Base-by-base conservation (phyloP, 1,140 invertebrate genomes). In the Alviniconcha marisindica region DNA sequence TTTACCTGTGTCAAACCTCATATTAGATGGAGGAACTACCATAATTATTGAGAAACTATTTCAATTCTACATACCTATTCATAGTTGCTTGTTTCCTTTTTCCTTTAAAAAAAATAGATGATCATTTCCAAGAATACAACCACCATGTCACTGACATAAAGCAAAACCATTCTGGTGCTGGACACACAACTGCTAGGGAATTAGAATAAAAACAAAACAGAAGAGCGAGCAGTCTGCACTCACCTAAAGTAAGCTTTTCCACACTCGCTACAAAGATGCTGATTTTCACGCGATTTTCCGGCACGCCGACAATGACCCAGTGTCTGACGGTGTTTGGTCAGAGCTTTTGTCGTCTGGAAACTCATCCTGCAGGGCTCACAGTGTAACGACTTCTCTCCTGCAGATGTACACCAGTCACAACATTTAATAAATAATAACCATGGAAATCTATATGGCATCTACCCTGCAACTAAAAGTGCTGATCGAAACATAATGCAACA, bases 321-420 rank as follows among this genome's bases (percentile, higher is more conserved):
- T 3, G 90, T 90, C 83, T 89, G 88, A 74, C 85, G 84, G 79
- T 92, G 91, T 80, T 90, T 91, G 14, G 77, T 28, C 36, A 90
- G 76, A 7, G 88, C 85, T 82, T 88, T 90, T 12, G 81, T 78
- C 60, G 87, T 89, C 10, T 87, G 79, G 83, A 91, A 92, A 44
- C 79, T 88, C 76, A 89, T 81, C 56, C 82, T 42, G 84, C 90
- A 91, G 15, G 82, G 33, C 0, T 66, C 69, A 79, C 89, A 91
- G 74, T 90, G 83, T n/a, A 90, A 33, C 15, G 87, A 88, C 28
- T 85, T 86, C 63, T 90, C 88, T 28, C 87, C 89, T 90, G 79
- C 10, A 84, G 85, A 83, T 76, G 74, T 36, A 33, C 3, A 71
- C 7, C 33, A 71, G n/a, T 28, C n/a, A n/a, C n/a, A 51, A 71